Conservation (phyloP, 2,113 vertebrate genomes). For the Benitochromis conjunctus region DNA sequence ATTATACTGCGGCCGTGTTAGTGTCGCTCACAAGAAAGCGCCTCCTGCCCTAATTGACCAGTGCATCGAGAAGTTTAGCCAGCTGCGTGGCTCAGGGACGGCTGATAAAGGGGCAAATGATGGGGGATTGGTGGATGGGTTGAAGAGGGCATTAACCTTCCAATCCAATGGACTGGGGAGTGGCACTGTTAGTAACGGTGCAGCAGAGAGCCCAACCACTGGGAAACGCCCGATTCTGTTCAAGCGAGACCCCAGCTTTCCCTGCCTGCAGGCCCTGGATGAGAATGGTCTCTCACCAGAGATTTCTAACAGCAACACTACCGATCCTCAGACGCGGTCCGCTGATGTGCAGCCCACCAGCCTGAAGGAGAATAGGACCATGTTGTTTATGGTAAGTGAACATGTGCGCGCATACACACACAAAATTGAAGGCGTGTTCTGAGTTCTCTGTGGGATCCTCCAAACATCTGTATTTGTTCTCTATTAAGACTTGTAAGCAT, state of each 20-base stretch:
- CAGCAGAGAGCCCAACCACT: constrained; percentile 66
- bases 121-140: constrained; percentile 17
- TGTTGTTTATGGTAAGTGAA: constrained; percentile 89
- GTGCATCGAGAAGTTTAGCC: constrained; percentile 94
- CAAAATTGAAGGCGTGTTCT: neutral
- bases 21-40: constrained; percentile 91
- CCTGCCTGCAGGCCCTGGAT: constrained; percentile 82
- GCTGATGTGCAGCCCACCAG: constrained; percentile 87
- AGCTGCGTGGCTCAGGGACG: constrained; percentile 53
- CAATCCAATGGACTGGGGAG: constrained; percentile 53
- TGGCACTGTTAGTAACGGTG: neutral
- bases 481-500: neutral
- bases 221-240: constrained; percentile 74
- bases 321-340: constrained; percentile 51
- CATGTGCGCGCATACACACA: neutral
- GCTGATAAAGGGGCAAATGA: constrained; percentile 16
- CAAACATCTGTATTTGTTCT: neutral
- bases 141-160: constrained; percentile 64
- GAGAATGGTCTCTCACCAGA: constrained; percentile 83
- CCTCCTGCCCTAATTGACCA: constrained; percentile 94
- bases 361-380: constrained; percentile 92
- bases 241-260: constrained; percentile 79
- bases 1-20: constrained; percentile 90
- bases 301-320: constrained; percentile 71
- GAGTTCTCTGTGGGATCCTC: neutral